Conservation (phyloP, 2,888 invertebrate genomes). For the Cerastis rubricosa region DNA sequence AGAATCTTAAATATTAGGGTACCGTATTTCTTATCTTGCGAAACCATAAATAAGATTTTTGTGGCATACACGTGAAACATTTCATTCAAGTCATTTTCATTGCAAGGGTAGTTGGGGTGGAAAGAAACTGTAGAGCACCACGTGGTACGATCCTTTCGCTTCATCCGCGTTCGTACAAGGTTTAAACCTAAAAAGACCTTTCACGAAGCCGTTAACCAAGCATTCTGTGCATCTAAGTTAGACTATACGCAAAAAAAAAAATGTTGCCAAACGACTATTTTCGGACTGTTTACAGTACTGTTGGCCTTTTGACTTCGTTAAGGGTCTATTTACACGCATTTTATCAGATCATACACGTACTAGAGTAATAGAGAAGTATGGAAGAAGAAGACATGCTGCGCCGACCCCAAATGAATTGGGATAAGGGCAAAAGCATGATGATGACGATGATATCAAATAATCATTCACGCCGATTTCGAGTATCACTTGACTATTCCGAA, state of each 20-base stretch:
- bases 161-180: neutral
- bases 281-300: too few relatives aligned
- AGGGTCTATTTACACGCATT: neutral
- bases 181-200: too few relatives aligned
- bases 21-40: neutral
- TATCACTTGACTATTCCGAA: neutral
- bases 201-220: too few relatives aligned
- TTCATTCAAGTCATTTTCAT: neutral
- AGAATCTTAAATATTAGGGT: conserved; percentile 37
- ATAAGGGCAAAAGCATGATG: too few relatives aligned
- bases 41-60: neutral
- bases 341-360: too few relatives aligned
- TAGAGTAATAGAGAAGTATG: too few relatives aligned
- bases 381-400: too few relatives aligned
- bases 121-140: neutral
- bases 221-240: too few relatives aligned
- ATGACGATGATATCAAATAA: too few relatives aligned
- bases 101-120: neutral
- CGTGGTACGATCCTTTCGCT: neutral
- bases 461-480: neutral
- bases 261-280: too few relatives aligned
- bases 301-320: neutral
- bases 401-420: too few relatives aligned
- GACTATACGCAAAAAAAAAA: too few relatives aligned
- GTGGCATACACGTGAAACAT: neutral